phyloP scores from a whole-genome alignment of 2,113 vertebrate species.

The Pogonocichla stellata region DNA sequence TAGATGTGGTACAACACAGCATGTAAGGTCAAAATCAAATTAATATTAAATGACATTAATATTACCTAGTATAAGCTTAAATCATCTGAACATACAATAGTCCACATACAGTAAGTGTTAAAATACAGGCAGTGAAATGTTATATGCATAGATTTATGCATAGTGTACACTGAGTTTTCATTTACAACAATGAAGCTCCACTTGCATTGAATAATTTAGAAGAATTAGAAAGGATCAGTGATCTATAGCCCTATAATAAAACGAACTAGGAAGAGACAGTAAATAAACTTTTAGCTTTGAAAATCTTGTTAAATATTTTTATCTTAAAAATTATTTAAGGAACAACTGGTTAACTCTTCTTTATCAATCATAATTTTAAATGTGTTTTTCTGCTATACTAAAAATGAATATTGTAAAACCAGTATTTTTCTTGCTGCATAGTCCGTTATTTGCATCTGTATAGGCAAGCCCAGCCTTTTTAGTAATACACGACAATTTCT shows the following conservation, averaged over 20 bases:
- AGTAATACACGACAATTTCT: not conserved
- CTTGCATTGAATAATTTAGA: not conserved
- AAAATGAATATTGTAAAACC: not conserved
- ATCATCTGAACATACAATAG: not conserved
- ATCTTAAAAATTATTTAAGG: not conserved
- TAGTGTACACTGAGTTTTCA: not conserved
- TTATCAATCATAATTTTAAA: not conserved
- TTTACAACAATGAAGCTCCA: not conserved
- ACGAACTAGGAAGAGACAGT: not conserved
- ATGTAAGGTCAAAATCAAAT: not conserved
- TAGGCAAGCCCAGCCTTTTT: not conserved
- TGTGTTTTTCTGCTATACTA: not conserved
- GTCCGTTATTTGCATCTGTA: not conserved
- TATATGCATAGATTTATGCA: not conserved
- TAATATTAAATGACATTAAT: not conserved
- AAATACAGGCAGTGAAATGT: not conserved
- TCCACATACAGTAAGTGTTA: not conserved
- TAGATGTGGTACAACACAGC: not conserved
- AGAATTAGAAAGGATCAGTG: not conserved
- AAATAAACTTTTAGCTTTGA: not conserved
- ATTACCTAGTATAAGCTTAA: not conserved
- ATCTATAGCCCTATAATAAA: not conserved
- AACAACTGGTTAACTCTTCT: not conserved
- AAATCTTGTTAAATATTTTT: not conserved
- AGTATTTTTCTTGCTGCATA: rapidly evolving